Evolutionary conservation across 2,888 invertebrate genomes (phyloP).

Genomic region (Phrixothrix hirtus): DNA sequence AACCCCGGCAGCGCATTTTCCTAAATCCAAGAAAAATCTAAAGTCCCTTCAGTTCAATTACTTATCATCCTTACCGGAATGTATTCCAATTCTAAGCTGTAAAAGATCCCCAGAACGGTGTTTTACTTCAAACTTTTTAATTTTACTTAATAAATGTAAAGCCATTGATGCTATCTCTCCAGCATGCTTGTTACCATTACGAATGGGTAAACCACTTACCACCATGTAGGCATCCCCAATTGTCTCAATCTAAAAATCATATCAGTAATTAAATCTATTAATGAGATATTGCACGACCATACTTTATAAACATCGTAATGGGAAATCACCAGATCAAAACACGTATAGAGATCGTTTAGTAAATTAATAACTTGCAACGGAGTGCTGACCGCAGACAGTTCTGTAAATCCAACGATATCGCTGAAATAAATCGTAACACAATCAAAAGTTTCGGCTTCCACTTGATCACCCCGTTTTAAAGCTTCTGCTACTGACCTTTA

Average conservation of each 20-base stretch:
- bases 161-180: conserved; percentile 81
- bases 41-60: background rate
- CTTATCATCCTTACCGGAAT: conserved; percentile 59
- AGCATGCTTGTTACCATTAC: conserved; percentile 74
- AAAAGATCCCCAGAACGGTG: conserved; percentile 70
- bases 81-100: conserved; percentile 73
- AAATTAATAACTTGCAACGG: conserved; percentile 85
- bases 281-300: conserved; percentile 30
- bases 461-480: conserved; percentile 75
- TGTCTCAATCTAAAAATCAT: conserved; percentile 67
- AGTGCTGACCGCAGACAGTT: conserved; percentile 75
- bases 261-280: conserved; percentile 6
- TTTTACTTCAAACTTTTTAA: conserved; percentile 69
- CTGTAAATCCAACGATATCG: conserved; percentile 83
- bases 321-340: conserved; percentile 85
- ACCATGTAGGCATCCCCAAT: conserved; percentile 86
- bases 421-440: conserved; percentile 84
- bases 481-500: conserved; percentile 78
- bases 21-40: conserved; percentile 42
- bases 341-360: conserved; percentile 85
- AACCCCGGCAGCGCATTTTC: conserved; percentile 80
- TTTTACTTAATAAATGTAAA: conserved; percentile 71
- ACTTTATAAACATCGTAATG: conserved; percentile 87
- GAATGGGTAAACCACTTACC: conserved; percentile 74
- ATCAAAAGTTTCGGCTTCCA: conserved; percentile 80